Evolutionary conservation across 2,113 vertebrate species (phyloP).

Genomic region (Entomyzon cyanotis): DNA sequence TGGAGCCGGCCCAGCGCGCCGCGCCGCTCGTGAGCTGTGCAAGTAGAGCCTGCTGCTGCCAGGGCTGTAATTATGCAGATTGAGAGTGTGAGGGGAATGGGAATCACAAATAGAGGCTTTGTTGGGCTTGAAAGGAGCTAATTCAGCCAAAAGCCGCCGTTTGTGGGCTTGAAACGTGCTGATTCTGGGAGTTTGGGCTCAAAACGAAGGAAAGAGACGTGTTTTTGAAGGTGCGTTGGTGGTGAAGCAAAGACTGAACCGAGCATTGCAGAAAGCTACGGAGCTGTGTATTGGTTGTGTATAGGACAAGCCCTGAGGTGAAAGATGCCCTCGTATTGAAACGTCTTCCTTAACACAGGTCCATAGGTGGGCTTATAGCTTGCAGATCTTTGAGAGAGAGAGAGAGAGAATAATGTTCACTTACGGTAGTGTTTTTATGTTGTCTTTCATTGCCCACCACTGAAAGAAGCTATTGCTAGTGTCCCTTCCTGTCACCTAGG

Average conservation of each 20-base stretch:
- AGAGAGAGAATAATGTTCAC: rapidly evolving
- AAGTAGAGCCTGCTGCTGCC: constrained; percentile 68
- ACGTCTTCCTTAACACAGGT: too few relatives aligned
- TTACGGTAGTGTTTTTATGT: rapidly evolving
- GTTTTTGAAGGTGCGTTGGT: background rate
- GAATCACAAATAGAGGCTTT: constrained; percentile 54
- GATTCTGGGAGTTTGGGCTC: background rate
- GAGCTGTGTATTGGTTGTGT: background rate
- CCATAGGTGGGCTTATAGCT: background rate
- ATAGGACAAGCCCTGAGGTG: background rate
- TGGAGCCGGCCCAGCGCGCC: background rate
- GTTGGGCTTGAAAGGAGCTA: constrained; percentile 8
- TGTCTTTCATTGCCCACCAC: background rate
- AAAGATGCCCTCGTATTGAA: background rate
- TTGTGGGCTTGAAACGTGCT: background rate
- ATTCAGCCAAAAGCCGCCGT: background rate
- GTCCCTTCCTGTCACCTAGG: background rate
- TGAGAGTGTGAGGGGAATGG: constrained; percentile 58
- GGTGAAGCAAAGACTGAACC: background rate
- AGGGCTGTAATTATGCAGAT: constrained; percentile 71
- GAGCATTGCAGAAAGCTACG: background rate
- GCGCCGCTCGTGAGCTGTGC: constrained; percentile 14
- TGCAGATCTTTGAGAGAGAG: background rate
- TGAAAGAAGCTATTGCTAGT: background rate
- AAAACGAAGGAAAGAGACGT: background rate